A percentile compares a stretch with the other conserved stretches of the same genome.
These are phyloP conservation scores for Microcebus ravelobensis DNA, from an alignment of 2,113 vertebrate species.

Conservation along the genomic window DNA sequence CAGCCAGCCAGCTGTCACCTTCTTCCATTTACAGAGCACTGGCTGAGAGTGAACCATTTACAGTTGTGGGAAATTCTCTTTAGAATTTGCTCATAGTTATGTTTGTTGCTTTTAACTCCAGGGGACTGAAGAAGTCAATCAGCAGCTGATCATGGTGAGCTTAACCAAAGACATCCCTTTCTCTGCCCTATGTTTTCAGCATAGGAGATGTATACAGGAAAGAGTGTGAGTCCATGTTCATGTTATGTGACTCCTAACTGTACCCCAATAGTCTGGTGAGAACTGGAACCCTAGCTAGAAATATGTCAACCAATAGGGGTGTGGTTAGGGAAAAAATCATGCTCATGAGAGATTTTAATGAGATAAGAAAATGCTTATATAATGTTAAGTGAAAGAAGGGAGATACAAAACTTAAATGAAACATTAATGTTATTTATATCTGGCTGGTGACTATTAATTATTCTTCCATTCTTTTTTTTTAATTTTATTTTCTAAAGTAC, in stretches of 20 bases:
- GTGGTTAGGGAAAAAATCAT: background rate
- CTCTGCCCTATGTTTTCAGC: background rate
- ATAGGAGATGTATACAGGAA: background rate
- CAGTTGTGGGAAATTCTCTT: background rate
- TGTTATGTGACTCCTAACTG: background rate
- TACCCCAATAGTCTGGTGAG: background rate
- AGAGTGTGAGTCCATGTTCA: background rate
- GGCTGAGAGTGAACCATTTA: constrained; percentile 6
- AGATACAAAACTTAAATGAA: background rate
- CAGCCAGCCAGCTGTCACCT: background rate
- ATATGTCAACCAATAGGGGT: background rate
- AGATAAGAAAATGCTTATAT: background rate
- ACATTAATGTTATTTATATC: background rate
- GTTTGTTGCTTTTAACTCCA: background rate
- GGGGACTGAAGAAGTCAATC: background rate
- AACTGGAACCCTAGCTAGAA: constrained; percentile 1
- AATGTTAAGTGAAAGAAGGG: background rate
- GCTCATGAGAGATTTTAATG: constrained; percentile 21
- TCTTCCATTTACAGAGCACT: background rate
- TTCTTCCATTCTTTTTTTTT: background rate
- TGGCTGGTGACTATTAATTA: background rate
- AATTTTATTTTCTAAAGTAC: constrained; percentile 17
- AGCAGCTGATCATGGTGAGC: background rate
- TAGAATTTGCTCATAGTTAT: background rate
- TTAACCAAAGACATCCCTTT: background rate